Evolutionary conservation across 2,797 vertebrate species (phyloP), one percentile per base, ranked within the genome.

Genomic region (Rhadinocentrus ornatus): DNA sequence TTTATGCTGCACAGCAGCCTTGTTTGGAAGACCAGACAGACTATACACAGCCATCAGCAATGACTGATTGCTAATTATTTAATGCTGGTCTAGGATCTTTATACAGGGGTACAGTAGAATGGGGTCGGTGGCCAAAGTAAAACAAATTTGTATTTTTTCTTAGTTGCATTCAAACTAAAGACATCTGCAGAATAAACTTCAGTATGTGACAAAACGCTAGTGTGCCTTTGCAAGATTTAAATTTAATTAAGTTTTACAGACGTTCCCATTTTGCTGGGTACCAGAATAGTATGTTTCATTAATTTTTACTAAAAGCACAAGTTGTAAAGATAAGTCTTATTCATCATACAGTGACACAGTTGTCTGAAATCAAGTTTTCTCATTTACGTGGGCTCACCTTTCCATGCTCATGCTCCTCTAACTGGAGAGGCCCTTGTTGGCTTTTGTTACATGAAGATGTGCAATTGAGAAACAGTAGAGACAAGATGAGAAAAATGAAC

Each of bases 401-500:
- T 52, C 66, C 54, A 16, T 78, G 75, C 67, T 64, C 61, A 78
- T 70, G 75, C 69, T 68, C 70, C 78, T 81, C 65, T 81, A 77
- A 86, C 76, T 61, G 75, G 67, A 70, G 73, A 58, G 84, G 75
- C 78, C 74, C 74, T 86, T 50, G 8, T 52, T 34, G 67, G 75
- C 71, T 67, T 86, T 83, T 32, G 62, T 77, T 86, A 87, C 86
- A 88, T 78, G 85, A 86, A 80, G 79, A 53, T 73, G 61, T 71
- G 53, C 57, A 50, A 81, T 80, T 86, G 89, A 87, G 88, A 86
- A 80, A 78, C 82, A 77, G 83, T 52, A 59, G 67, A 80, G 70
- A 90, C 86, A 78, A 82, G 88, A 90, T 81, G 85, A 84, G 90
- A 89, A 90, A 89, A 91, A 89, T 87, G 91, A 86, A 89, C 83